Conservation (phyloP, 2,888 invertebrate genomes). For the Eupithecia subumbrata region DNA sequence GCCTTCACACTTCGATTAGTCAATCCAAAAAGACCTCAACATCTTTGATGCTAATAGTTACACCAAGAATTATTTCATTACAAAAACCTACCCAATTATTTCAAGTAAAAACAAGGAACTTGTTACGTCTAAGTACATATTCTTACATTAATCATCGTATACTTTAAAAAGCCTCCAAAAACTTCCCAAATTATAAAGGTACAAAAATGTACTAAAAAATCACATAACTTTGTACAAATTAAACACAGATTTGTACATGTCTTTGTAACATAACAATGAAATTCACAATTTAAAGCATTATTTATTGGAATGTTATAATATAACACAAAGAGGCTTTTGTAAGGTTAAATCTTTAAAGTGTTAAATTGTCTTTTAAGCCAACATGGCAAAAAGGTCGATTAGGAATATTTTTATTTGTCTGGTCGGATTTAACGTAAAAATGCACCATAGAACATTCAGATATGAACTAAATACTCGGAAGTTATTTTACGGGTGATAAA, state of each 20-base stretch:
- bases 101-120: slow-evolving; percentile 74
- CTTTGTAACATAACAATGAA: slow-evolving; percentile 35
- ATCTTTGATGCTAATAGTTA: slow-evolving; percentile 56
- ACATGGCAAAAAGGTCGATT: not conserved
- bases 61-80: slow-evolving; percentile 53
- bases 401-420: slow-evolving; percentile 1
- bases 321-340: slow-evolving; percentile 42
- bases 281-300: slow-evolving; percentile 37
- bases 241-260: slow-evolving; percentile 54
- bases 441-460: not conserved
- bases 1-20: slow-evolving; percentile 31
- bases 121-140: slow-evolving; percentile 80
- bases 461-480: not conserved
- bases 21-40: slow-evolving; percentile 51
- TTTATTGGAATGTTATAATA: slow-evolving; percentile 32
- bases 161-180: slow-evolving; percentile 83
- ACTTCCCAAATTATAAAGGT: slow-evolving; percentile 67
- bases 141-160: slow-evolving; percentile 80
- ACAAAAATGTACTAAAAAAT: slow-evolving; percentile 67
- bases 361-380: not conserved
- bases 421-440: not conserved
- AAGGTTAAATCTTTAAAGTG: not conserved
- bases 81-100: slow-evolving; percentile 66
- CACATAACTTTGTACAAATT: slow-evolving; percentile 71
- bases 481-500: not conserved